Base-by-base conservation (phyloP, 2,888 invertebrate species). In the Drosophila peninsularis region DNA sequence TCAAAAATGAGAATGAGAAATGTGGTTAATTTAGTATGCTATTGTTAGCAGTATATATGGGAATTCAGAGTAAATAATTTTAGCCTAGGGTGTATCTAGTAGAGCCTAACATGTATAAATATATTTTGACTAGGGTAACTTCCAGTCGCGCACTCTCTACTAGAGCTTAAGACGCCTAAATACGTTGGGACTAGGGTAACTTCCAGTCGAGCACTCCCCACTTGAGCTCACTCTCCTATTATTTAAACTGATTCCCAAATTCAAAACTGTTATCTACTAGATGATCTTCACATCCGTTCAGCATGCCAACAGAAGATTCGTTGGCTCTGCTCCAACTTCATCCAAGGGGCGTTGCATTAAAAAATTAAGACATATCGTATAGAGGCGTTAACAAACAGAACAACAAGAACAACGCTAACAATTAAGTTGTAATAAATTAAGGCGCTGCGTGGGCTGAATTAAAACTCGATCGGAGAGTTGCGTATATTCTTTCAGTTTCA, bases 341-440 rank as follows among this genome's bases (percentile, higher is more conserved):
- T 66, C 62, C 21, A 21, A 9, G 7, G 78, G 75, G 76, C 72
- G 73, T 71, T 62, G 13, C 41, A 61, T 39, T 21, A 42, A 30
- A 62, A 62, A 80, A 86, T 84, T 32, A 83, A 84, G 81, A 86
- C 71, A 79, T 82, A 74, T 69, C 42, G 60, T 34, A 27, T 50
- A 50, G 4, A 67, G 62, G 71, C 68, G 63, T 64, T 68, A 57
- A 75, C 42, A 58, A 36, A 55, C 27, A 45, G 34, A 67, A 69
- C 39, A 62, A 56, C 42, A 68, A 65, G 21, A 66, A 66, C 21
- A 60, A 76, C 70, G 66, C 72, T 74, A 72, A 78, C 78, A 87
- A 87, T 85, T 87, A 85, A 87, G 76, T 75, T 80, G 85, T 75
- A 82, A 84, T 82, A 85, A 82, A 85, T 85, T 86, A 71, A 44